Evolutionary conservation across 2,888 invertebrate genomes (phyloP), one percentile per base, ranked within the genome.

Genomic region (Drosophila kambysellisi): DNA sequence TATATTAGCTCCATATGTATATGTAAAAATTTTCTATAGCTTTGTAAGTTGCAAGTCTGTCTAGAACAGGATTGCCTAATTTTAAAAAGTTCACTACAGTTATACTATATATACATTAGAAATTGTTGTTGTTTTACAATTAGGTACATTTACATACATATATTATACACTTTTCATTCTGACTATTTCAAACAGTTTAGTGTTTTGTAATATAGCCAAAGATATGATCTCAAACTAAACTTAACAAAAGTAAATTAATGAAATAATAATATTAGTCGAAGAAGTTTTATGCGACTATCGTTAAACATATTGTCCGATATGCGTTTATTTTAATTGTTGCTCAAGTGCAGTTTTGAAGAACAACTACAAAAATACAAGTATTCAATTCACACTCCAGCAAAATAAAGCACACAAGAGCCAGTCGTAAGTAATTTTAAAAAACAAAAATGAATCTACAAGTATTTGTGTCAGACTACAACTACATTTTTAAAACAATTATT

Each of bases 141-240:
- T 76, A 74, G 64, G 48, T 62, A 51, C 43, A 48, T 65, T 54
- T 57, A 51, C 25, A 59, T 62, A 48, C 17, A 37, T 35, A 33
- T 51, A 54, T 65, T 56, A 65, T 46, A 66, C 32, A 62, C 33
- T 41, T 57, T 62, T 63, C 57, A 51, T 43, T 60, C 48, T 11
- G 52, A 67, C 48, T 73, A 65, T 52, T 54, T 29, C 9, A 41
- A 63, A 50, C 43, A 33, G 35, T 67, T 4, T 46, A 46, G 25
- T 65, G 48, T 72, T 64, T 70, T 81, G 87, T 86, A 88, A 79
- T 46, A 69, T 89, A 89, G 87, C 81, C 84, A 89, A 73, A 88
- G 73, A 76, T 78, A 71, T 72, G 83, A 89, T 89, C 79, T 83
- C 81, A 69, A 80, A 56, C 20, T 25, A 41, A 61, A n/a, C 60